Percentiles rank a stretch among this genome's conserved stretches.
Evolutionary conservation across 1,140 invertebrate species (phyloP).

Genomic region (Chionoecetes opilio): DNA sequence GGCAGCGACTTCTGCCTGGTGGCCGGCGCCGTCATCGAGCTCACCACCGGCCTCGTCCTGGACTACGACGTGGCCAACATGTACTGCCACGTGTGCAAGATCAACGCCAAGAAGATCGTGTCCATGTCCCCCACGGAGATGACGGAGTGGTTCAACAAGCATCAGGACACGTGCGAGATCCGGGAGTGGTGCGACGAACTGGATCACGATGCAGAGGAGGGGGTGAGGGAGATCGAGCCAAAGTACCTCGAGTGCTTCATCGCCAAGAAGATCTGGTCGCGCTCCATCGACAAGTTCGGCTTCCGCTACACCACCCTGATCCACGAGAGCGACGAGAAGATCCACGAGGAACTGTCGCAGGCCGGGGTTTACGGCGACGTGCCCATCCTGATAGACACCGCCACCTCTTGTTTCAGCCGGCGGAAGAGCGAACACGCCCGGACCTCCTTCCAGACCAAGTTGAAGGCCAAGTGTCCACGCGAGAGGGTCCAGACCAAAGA

Average conservation of each 20-base stretch:
- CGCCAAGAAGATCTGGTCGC: conserved; percentile 80
- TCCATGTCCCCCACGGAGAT: conserved; percentile 81
- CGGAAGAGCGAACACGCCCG: conserved; percentile 81
- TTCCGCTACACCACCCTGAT: conserved; percentile 80
- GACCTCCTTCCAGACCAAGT: conserved; percentile 80
- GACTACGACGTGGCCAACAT: conserved; percentile 81
- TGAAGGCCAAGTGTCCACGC: conserved; percentile 80
- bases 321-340: conserved; percentile 80
- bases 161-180: conserved; percentile 80
- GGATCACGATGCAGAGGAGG: conserved; percentile 80
- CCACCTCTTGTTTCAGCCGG: conserved; percentile 79
- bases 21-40: conserved; percentile 80
- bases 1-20: conserved; percentile 81
- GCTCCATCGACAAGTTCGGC: conserved; percentile 80
- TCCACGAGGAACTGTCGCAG: conserved; percentile 78
- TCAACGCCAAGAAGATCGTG: conserved; percentile 81
- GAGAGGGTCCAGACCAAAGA: conserved; percentile 81
- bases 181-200: conserved; percentile 81
- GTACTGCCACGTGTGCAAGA: conserved; percentile 81
- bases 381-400: conserved; percentile 78
- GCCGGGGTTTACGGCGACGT: conserved; percentile 77
- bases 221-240: conserved; percentile 80
- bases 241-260: conserved; percentile 81
- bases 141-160: conserved; percentile 81
- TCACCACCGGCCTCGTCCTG: conserved; percentile 80